Percentiles rank a stretch among this genome's conserved stretches.
Evolutionary conservation across 2,888 invertebrate species (phyloP).

Genomic region (Drosophila vallismaia): DNA sequence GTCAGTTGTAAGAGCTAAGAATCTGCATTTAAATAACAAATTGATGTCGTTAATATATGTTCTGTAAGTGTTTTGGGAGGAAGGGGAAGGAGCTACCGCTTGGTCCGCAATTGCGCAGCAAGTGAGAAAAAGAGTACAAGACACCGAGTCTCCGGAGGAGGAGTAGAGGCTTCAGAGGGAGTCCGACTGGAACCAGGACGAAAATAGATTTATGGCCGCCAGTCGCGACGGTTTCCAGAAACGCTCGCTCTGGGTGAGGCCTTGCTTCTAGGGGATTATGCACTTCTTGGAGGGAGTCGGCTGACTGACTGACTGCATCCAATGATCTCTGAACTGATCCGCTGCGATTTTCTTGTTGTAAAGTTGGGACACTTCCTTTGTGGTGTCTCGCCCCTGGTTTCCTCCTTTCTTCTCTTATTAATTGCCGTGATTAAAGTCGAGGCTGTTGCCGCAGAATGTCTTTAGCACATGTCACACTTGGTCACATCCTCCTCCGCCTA

Average conservation of each 20-base stretch:
- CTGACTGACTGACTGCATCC: conserved; percentile 6
- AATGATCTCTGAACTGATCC: conserved; percentile 22
- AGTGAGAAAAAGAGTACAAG: conserved; percentile 38
- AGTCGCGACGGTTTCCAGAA: conserved; percentile 65
- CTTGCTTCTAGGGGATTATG: conserved; percentile 13
- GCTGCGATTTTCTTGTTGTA: conserved; percentile 20
- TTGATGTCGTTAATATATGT: conserved; percentile 2
- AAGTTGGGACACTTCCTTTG: conserved; percentile 51
- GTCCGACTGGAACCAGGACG: conserved; percentile 65
- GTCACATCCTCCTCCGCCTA: conserved; percentile 3
- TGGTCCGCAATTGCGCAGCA: conserved; percentile 72
- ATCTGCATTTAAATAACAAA: conserved; percentile 4
- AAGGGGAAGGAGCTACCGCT: conserved; percentile 15
- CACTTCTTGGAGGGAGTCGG: conserved; percentile 11
- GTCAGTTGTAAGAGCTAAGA: not conserved
- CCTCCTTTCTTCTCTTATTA: conserved; percentile 59
- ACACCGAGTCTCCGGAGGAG: conserved; percentile 14
- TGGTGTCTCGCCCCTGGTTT: conserved; percentile 23
- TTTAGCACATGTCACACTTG: conserved; percentile 74
- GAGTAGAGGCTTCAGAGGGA: conserved; percentile 23
- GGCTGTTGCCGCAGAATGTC: conserved; percentile 60
- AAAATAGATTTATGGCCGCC: conserved; percentile 77
- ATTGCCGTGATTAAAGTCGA: conserved; percentile 74
- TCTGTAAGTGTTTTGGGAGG: conserved; percentile 24
- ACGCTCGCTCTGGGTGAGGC: conserved; percentile 66